A percentile compares a stretch with the other conserved stretches of the same genome.
These are phyloP conservation scores for Blennius ocellaris DNA, from an alignment of 2,113 vertebrate genomes.

Conservation along the genomic window DNA sequence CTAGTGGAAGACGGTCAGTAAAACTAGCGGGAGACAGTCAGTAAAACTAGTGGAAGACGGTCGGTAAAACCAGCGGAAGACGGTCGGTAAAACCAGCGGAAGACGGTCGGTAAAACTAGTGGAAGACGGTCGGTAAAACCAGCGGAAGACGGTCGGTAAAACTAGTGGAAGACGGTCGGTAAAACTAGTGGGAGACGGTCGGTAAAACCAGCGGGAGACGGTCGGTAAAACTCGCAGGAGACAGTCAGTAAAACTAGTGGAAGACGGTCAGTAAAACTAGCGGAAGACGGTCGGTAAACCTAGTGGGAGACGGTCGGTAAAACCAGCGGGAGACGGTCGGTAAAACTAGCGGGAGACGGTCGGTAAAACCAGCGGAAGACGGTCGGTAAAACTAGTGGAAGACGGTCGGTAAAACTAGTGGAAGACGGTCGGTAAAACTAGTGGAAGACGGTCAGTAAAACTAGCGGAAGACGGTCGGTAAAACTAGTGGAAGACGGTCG, in stretches of 20 bases:
- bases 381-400: slow-evolving; percentile 12
- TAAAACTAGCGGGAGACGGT: background rate
- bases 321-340: slow-evolving; percentile 7
- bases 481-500: background rate
- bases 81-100: background rate
- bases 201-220: background rate
- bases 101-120: slow-evolving; percentile 17
- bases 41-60: too few species aligned
- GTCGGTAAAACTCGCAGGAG: too few species aligned
- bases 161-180: too few species aligned
- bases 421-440: slow-evolving; percentile 28
- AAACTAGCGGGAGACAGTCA: slow-evolving; percentile 4
- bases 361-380: background rate
- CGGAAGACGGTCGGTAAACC: too few species aligned
- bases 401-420: background rate
- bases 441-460: too few species aligned
- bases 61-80: slow-evolving; percentile 6
- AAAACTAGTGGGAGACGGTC: background rate
- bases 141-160: slow-evolving; percentile 15
- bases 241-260: slow-evolving; percentile 15
- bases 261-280: background rate
- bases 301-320: too few species aligned
- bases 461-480: slow-evolving; percentile 8
- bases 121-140: too few species aligned
- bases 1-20: background rate